Percentiles rank a stretch among this genome's conserved stretches.
Conservation (phyloP, 2,797 vertebrate species). For the Uromys caudimaculatus region DNA sequence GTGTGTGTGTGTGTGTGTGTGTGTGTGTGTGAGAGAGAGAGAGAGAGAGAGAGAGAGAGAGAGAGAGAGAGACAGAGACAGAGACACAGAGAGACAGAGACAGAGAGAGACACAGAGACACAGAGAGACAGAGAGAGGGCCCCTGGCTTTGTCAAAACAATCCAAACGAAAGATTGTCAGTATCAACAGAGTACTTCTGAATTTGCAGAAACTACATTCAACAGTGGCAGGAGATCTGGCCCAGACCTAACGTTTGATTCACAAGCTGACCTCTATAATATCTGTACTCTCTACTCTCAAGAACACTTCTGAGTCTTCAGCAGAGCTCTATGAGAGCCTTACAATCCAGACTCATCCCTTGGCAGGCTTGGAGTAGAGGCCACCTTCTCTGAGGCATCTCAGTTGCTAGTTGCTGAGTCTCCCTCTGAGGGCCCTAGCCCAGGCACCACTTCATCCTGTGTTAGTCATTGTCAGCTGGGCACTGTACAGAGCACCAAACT, state of each 20-base stretch:
- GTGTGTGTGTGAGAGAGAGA: too few species aligned
- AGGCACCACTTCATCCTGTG: not conserved
- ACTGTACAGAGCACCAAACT: not conserved
- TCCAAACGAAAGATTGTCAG: not conserved
- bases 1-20: too few species aligned
- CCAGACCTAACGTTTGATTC: not conserved
- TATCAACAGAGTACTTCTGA: not conserved
- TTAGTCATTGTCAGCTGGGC: not conserved
- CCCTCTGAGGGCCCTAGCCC: not conserved
- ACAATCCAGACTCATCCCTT: rapidly evolving
- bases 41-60: too few species aligned
- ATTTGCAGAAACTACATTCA: not conserved
- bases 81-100: too few species aligned
- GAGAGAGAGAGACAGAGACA: too few species aligned
- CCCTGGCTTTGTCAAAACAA: conserved; percentile 10
- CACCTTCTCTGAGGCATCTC: not conserved
- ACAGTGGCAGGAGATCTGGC: not conserved
- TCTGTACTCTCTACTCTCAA: not conserved
- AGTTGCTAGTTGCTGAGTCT: not conserved
- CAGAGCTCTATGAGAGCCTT: not conserved
- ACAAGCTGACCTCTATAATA: not conserved
- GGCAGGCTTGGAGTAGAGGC: not conserved
- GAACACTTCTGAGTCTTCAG: not conserved
- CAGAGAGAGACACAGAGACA: too few species aligned
- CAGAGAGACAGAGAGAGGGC: too few species aligned